Evolutionary conservation across 2,797 vertebrate genomes (phyloP), one percentile per base, ranked within the genome.

Genomic region (Protosalanx chinensis): DNA sequence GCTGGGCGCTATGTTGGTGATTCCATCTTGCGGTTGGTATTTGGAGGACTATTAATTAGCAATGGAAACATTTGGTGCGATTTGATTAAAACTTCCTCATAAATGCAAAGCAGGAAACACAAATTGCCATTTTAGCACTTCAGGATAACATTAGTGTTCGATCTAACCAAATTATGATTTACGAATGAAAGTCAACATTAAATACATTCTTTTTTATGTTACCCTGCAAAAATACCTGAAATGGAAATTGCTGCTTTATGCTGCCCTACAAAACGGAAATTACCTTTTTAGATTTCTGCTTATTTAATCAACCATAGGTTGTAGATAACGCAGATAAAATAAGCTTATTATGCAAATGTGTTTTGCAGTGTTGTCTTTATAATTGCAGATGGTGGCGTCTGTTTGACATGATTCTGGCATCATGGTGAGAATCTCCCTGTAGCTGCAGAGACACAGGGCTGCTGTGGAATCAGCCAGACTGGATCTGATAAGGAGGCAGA

Each of bases 131-230:
- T 84, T 72, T 72, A 76, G 62, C 63, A 76, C 72, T 30, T 35
- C 64, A 67, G 41, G 35, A 74, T 68, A 74, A 75, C 61, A 73
- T 80, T 76, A 74, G 56, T 53, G 71, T 72, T 74, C 41, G 67
- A 60, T 78, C 66, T 77, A 74, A 83, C 75, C 78, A 67, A 62
- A 46, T 71, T 72, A 68, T 79, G 41, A 46, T 76, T 33, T n/a
- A 62, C 78, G 79, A 70, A 57, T 62, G 77, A 78, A 59, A 79
- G 81, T 79, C 83, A 74, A 74, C 65, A 46, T 13, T 8, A 77
- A 71, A 80, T 46, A 76, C 72, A 79, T 82, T 27, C 53, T 13
- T 67, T 74, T 72, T 68, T 81, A 80, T 67, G 66, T 15, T 67
- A 33, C 61, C 37, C 53, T 64, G 66, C 16, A 18, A 64, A 72